Conservation (phyloP, 2,888 invertebrate genomes). For the Ormyrus thymus region DNA sequence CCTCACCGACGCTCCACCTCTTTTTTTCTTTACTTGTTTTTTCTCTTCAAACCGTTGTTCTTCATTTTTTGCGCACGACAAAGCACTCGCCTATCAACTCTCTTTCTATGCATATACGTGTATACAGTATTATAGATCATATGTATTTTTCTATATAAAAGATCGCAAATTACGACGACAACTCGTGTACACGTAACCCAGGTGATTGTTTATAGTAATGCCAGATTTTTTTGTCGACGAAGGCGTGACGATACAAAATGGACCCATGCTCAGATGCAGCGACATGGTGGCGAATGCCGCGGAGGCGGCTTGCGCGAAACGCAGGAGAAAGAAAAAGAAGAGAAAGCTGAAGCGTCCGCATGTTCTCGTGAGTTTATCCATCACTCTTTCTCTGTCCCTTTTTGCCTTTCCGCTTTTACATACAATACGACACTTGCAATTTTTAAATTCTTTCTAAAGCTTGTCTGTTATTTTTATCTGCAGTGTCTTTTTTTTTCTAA, state of each 20-base stretch:
- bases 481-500: no score
- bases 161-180: background rate
- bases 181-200: background rate
- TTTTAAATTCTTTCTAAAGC: no score
- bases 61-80: background rate
- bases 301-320: conserved; percentile 63
- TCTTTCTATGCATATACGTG: background rate
- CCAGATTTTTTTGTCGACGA: conserved; percentile 52
- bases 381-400: conserved; percentile 27
- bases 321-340: conserved; percentile 72
- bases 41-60: background rate
- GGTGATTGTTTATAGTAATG: conserved; percentile 25
- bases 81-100: background rate
- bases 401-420: background rate
- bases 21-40: background rate
- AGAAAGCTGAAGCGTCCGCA: conserved; percentile 69
- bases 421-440: no score
- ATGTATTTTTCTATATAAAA: background rate
- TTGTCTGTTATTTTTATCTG: no score
- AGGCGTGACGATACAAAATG: conserved; percentile 73
- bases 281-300: conserved; percentile 61
- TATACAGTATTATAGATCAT: background rate
- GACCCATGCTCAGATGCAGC: conserved; percentile 69
- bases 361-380: conserved; percentile 64
- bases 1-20: background rate